These are phyloP conservation scores for Gobionotothen gibberifrons DNA, from an alignment of 2,797 vertebrate genomes.

Conservation along the genomic window DNA sequence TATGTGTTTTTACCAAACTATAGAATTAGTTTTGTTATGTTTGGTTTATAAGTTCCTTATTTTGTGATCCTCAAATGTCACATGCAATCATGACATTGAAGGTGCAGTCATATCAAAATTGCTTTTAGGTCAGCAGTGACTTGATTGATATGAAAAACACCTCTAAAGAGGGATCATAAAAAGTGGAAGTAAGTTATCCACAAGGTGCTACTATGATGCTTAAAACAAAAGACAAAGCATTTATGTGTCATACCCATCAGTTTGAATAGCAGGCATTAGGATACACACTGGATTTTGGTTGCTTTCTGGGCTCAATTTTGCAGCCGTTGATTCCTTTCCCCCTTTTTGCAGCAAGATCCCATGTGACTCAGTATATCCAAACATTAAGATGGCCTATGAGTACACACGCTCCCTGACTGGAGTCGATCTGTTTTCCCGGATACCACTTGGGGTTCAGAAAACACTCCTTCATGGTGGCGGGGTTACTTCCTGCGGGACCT, in stretches of 20 bases:
- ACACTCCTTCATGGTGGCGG: conserved; percentile 84
- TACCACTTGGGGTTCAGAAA: conserved; percentile 84
- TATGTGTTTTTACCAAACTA: neutral
- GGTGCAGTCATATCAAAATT: neutral
- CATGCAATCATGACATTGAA: neutral
- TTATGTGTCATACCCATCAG: conserved; percentile 5
- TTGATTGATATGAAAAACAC: neutral
- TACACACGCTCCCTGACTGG: conserved; percentile 73
- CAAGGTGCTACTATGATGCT: rapidly evolving
- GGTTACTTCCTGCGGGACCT: conserved; percentile 83
- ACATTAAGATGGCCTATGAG: conserved; percentile 78
- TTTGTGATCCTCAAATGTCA: neutral
- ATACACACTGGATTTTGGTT: conserved; percentile 26
- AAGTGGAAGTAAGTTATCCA: conserved; percentile 3
- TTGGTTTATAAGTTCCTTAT: neutral
- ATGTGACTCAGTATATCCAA: conserved; percentile 71
- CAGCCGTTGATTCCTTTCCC: conserved; percentile 50
- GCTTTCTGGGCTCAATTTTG: conserved; percentile 46
- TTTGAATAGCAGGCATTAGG: conserved; percentile 15
- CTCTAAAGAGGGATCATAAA: neutral
- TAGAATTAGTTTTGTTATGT: neutral
- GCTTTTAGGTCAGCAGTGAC: neutral
- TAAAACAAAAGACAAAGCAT: conserved; percentile 9
- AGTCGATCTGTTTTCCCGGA: conserved; percentile 82
- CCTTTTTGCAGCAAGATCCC: conserved; percentile 58